Base-by-base conservation (phyloP, 2,888 invertebrate species). In the Balanococcus diminutus region DNA sequence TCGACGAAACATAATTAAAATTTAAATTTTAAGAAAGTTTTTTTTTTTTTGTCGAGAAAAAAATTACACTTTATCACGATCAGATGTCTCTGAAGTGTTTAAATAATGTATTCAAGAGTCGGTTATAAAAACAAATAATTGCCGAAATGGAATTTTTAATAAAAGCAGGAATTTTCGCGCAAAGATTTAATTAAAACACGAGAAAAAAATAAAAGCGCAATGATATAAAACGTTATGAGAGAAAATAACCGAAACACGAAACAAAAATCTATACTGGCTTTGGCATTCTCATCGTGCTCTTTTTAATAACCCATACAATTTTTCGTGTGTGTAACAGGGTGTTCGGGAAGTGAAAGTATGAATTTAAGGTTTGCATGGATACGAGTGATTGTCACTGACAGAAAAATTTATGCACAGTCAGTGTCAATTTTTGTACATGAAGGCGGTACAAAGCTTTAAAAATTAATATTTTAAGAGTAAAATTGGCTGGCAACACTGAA, bases 121-220 rank as follows among this genome's bases (percentile, higher is more conserved):
- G 75, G 75, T 36, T 79, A 79, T 79, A 79, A 79, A 79, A 79
- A 79, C 75, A 79, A 79, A 79, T 79, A 79, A 79, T 79, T 79
- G 75, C 75, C 75, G 75, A 79, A 79, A 79, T 79, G 75, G 75
- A 79, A 79, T 79, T 79, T 79, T 79, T 79, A 79, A 79, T 79
- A 79, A 79, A 79, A 79, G 75, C 75, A 36, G 75, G 36, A 79
- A 79, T 79, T 79, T 36, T 36, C 75, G 31, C 32, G 75, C 75
- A 28, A 79, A 79, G 75, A 79, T 79, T 79, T 79, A 79, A 79
- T 79, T 79, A 79, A 79, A 79, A 79, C 36, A 36, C 36, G 36
- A 36, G 75, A 79, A 79, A 79, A 79, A 79, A 79, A 36, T 32
- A 79, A 79, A 79, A 79, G 75, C 36, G 75, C 75, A 67, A 67